Evolutionary conservation across 2,113 vertebrate genomes (phyloP).

Genomic region (Coracopsis vasa): DNA sequence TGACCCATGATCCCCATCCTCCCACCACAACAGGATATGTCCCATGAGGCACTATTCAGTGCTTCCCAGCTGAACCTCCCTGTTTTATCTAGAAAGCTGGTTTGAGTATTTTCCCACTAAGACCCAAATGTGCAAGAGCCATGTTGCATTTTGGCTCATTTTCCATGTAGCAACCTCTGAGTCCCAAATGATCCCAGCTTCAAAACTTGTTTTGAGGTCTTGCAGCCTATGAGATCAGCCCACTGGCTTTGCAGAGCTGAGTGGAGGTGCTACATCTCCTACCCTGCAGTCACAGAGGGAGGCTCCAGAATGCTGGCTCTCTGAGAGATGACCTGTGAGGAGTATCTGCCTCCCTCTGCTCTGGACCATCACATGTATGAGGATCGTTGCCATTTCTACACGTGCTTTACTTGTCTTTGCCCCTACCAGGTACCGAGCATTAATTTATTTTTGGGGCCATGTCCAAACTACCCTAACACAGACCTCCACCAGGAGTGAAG

Average conservation of each 20-base stretch:
- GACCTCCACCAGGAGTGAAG: fast-evolving
- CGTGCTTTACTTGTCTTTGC: not conserved
- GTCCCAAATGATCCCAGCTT: not conserved
- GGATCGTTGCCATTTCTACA: not conserved
- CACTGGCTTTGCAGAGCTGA: not conserved
- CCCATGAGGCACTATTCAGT: not conserved
- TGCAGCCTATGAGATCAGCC: not conserved
- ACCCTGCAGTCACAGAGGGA: fast-evolving
- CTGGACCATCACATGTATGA: not conserved
- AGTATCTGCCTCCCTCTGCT: not conserved
- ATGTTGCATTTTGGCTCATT: not conserved
- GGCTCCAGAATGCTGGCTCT: not conserved
- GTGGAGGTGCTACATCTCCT: fast-evolving
- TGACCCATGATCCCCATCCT: not conserved
- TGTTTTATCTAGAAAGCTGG: not conserved
- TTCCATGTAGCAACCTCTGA: not conserved
- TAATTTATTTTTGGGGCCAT: not conserved
- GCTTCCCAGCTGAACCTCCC: not conserved
- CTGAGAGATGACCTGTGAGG: not conserved
- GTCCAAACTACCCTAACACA: not conserved
- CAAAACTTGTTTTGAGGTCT: not conserved
- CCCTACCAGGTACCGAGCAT: not conserved
- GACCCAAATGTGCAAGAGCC: not conserved
- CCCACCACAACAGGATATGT: fast-evolving
- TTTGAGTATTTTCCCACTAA: not conserved